phyloP scores from a whole-genome alignment of 2,888 invertebrate genomes.

The Cylindroiulus punctatus region DNA sequence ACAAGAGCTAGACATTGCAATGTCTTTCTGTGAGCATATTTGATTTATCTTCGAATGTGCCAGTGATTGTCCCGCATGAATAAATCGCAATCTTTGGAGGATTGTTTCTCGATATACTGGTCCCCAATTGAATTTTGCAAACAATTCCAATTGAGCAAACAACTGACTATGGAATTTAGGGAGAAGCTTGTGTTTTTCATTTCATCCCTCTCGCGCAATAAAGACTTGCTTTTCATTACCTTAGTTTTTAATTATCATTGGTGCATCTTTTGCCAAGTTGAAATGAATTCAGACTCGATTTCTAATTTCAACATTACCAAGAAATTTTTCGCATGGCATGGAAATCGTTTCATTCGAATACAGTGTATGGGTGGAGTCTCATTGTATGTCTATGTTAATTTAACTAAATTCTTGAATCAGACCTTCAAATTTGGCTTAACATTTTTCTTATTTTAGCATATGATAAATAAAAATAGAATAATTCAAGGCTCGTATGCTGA shows the following conservation, averaged over 20 bases:
- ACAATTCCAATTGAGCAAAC: background rate
- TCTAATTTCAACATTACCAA: too few relatives aligned
- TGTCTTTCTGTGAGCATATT: background rate
- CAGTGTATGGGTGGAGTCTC: background rate
- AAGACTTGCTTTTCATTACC: too few relatives aligned
- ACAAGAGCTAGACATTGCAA: background rate
- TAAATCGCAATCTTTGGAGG: background rate
- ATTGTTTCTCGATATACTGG: background rate
- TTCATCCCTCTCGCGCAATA: too few relatives aligned
- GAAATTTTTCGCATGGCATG: background rate
- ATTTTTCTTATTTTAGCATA: background rate
- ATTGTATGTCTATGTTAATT: slow-evolving; percentile 10
- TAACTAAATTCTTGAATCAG: background rate
- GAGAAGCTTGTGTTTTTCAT: too few relatives aligned
- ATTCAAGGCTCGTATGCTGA: background rate
- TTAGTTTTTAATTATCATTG: too few relatives aligned
- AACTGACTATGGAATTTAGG: background rate
- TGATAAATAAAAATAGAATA: background rate
- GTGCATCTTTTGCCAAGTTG: too few relatives aligned
- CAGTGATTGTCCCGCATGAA: background rate
- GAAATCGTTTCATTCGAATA: background rate
- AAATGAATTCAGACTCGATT: too few relatives aligned
- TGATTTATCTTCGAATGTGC: background rate
- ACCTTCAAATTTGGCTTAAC: background rate
- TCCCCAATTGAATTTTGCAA: background rate